Percentiles rank a stretch among this genome's conserved stretches.
Evolutionary conservation across 2,797 vertebrate genomes (phyloP).

Genomic region (Lepus townsendii): DNA sequence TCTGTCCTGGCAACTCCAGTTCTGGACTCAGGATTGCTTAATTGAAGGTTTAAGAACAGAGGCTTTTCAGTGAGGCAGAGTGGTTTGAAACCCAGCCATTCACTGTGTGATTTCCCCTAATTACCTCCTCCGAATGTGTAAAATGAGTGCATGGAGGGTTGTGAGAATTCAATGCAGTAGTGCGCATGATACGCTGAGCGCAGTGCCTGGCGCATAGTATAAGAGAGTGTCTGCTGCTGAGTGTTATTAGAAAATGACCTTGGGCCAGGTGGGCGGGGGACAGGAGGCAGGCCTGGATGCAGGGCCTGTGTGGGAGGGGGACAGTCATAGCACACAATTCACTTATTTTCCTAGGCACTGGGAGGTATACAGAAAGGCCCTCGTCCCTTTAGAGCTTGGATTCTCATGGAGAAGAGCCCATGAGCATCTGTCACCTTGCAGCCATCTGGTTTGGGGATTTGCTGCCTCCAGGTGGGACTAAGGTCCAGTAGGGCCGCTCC

Average conservation of each 20-base stretch:
- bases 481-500: not conserved
- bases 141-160: not conserved
- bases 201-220: not conserved
- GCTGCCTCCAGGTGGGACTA: not conserved
- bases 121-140: not conserved
- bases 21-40: not conserved
- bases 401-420: constrained; percentile 10
- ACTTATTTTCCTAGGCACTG: constrained; percentile 1
- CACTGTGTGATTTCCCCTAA: not conserved
- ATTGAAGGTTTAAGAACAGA: not conserved
- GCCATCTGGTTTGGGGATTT: constrained; percentile 20
- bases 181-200: not conserved
- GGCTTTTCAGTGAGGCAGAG: not conserved
- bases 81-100: not conserved
- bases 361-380: not conserved
- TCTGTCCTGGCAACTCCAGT: not conserved
- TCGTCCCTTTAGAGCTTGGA: not conserved
- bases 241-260: constrained; percentile 14
- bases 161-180: not conserved
- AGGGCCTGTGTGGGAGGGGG: not conserved
- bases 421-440: not conserved
- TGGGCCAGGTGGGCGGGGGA: not conserved
- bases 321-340: not conserved
- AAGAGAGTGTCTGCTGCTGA: not conserved
- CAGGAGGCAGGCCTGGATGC: not conserved